Percentiles rank a stretch among this genome's conserved stretches.
phyloP scores from a whole-genome alignment of 2,113 vertebrate genomes.

The Rissa tridactyla region DNA sequence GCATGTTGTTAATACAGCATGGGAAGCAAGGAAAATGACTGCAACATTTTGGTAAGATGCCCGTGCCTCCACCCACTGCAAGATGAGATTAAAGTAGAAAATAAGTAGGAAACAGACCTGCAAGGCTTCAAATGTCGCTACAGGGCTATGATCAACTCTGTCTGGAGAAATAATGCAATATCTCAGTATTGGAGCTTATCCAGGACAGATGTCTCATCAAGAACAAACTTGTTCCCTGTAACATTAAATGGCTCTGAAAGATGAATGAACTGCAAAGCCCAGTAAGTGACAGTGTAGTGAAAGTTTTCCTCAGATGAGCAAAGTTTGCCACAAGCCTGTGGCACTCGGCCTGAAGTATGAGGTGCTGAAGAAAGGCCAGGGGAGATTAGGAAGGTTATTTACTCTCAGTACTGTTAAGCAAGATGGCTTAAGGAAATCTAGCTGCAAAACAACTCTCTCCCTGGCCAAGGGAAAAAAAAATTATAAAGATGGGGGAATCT shows the following conservation, averaged over 20 bases:
- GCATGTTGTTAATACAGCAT: rapidly evolving
- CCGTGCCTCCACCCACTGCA: background rate
- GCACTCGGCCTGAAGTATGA: background rate
- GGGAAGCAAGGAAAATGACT: background rate
- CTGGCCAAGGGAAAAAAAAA: background rate
- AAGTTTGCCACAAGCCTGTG: background rate
- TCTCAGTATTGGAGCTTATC: background rate
- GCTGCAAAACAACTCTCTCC: background rate
- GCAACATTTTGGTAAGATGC: background rate
- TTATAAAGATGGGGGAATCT: background rate
- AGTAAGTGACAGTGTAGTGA: background rate
- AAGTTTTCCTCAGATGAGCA: background rate
- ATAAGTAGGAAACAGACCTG: background rate
- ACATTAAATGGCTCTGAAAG: background rate
- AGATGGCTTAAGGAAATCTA: background rate
- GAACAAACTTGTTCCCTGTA: background rate
- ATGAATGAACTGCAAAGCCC: background rate
- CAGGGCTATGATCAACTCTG: background rate
- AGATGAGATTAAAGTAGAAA: background rate
- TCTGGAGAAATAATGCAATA: background rate
- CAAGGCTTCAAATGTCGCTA: background rate
- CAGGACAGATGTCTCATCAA: background rate
- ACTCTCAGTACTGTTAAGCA: background rate
- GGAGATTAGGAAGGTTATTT: background rate
- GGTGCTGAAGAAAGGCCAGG: background rate